Conservation (phyloP, 2,888 invertebrate species). For the Molorchus minor region DNA sequence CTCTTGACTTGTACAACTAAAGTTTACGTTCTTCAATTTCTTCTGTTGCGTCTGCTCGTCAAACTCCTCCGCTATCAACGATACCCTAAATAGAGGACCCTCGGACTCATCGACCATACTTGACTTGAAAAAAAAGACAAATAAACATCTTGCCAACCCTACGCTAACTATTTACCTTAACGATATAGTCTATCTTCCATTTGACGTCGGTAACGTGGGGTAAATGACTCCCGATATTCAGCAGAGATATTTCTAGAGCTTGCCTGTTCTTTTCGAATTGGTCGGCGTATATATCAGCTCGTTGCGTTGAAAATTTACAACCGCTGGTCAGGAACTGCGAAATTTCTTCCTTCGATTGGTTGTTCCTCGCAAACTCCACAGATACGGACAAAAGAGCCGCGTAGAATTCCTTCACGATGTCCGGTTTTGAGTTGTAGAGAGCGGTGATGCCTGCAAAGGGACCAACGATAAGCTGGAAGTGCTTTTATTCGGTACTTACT, state of each 20-base stretch:
- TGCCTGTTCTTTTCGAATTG: constrained; percentile 52
- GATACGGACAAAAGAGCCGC: constrained; percentile 53
- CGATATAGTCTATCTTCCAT: constrained; percentile 69
- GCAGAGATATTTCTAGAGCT: constrained; percentile 51
- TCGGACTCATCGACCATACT: constrained; percentile 53
- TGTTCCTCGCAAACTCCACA: constrained; percentile 53
- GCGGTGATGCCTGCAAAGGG: constrained; percentile 48
- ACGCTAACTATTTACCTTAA: constrained; percentile 51
- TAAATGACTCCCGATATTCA: constrained; percentile 59
- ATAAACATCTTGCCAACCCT: background rate
- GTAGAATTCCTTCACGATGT: constrained; percentile 56
- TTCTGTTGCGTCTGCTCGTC: constrained; percentile 60
- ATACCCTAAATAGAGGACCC: constrained; percentile 59
- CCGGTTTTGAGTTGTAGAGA: constrained; percentile 55
- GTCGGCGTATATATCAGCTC: constrained; percentile 47
- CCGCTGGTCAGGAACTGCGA: constrained; percentile 47
- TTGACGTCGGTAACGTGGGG: constrained; percentile 69
- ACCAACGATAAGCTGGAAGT: background rate
- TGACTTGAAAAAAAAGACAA: constrained; percentile 51
- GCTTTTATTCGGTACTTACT: constrained; percentile 42
- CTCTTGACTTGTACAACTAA: constrained; percentile 71
- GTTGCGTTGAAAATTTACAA: constrained; percentile 47
- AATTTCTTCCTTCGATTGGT: constrained; percentile 48
- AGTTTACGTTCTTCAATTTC: constrained; percentile 64
- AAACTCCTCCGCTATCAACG: constrained; percentile 53